Conservation (phyloP, 2,797 vertebrate species). For the Ataeniobius toweri region DNA sequence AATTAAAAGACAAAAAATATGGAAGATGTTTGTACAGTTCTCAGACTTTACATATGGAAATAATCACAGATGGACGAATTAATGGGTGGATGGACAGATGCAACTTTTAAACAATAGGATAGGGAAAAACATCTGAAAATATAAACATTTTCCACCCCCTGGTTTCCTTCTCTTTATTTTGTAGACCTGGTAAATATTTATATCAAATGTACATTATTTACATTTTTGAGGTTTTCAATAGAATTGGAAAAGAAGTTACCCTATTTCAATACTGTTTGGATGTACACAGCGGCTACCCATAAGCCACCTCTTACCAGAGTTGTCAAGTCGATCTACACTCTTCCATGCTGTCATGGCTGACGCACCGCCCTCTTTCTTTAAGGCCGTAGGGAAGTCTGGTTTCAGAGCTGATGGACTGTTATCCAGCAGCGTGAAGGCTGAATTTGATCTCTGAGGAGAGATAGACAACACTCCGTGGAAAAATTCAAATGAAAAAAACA, state of each 20-base stretch:
- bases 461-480: neutral
- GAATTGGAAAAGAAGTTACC: neutral
- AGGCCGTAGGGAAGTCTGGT: constrained; percentile 26
- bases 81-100: neutral
- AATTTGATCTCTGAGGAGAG: constrained; percentile 67
- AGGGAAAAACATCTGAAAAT: neutral
- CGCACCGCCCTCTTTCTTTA: constrained; percentile 66
- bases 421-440: constrained; percentile 69
- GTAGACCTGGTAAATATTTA: too few relatives aligned
- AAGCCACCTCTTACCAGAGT: constrained; percentile 78
- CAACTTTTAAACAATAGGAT: neutral
- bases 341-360: constrained; percentile 83
- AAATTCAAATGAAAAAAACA: neutral
- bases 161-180: neutral
- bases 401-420: constrained; percentile 38
- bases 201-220: neutral
- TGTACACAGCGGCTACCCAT: neutral
- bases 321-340: constrained; percentile 86
- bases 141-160: neutral
- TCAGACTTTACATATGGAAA: neutral
- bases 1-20: too few relatives aligned
- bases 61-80: neutral
- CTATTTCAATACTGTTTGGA: neutral
- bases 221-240: neutral
- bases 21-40: neutral